These are phyloP conservation scores for Danaus melanippus DNA, from an alignment of 1,140 invertebrate genomes.

Conservation along the genomic window DNA sequence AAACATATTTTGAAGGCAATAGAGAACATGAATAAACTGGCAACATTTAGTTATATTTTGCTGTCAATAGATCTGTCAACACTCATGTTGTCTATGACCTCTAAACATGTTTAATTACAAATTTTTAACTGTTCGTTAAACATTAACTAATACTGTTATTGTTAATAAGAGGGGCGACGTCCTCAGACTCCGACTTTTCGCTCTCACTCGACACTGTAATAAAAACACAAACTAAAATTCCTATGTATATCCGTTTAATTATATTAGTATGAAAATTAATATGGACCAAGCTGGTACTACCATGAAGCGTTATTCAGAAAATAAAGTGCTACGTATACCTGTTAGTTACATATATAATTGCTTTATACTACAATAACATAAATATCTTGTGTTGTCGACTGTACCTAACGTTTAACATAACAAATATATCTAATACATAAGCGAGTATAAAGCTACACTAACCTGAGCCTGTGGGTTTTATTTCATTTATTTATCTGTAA, in stretches of 20 bases:
- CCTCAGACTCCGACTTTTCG: slow-evolving; percentile 49
- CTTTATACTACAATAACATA: too few species aligned
- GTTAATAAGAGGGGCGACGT: slow-evolving; percentile 43
- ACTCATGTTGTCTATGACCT: too few species aligned
- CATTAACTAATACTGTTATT: slow-evolving; percentile 42
- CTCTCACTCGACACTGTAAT: slow-evolving; percentile 54
- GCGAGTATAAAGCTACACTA: slow-evolving; percentile 28
- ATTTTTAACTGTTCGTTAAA: slow-evolving; percentile 3
- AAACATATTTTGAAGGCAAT: too few species aligned
- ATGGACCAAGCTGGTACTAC: neutral
- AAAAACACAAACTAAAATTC: slow-evolving; percentile 23
- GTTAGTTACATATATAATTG: too few species aligned
- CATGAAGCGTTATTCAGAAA: neutral
- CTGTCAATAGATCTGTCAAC: too few species aligned
- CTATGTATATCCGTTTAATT: slow-evolving; percentile 1
- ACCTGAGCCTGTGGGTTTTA: slow-evolving; percentile 30
- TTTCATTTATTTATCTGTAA: slow-evolving; percentile 1
- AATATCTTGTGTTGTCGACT: too few species aligned
- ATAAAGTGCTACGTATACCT: too few species aligned
- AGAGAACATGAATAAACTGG: too few species aligned
- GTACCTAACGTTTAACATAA: slow-evolving; percentile 2
- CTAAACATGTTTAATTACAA: neutral
- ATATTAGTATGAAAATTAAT: slow-evolving; percentile 4
- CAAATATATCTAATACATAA: slow-evolving; percentile 4
- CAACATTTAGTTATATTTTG: too few species aligned